A percentile compares a stretch with the other conserved stretches of the same genome.
These are phyloP conservation scores for Nothoprocta perdicaria DNA, from an alignment of 2,113 vertebrate genomes.

Conservation along the genomic window DNA sequence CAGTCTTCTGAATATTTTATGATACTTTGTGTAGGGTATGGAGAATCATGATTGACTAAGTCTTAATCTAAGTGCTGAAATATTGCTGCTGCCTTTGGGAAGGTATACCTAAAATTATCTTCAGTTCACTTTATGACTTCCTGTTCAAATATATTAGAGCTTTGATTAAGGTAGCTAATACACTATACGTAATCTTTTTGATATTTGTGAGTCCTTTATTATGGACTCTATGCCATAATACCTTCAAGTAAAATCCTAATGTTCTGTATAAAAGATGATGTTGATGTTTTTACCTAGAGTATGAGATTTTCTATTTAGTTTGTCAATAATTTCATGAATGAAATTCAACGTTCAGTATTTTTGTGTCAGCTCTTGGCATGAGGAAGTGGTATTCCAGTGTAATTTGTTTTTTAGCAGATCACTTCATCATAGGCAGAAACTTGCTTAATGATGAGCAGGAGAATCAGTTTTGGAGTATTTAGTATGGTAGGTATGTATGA, in stretches of 20 bases:
- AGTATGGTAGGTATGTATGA: not conserved
- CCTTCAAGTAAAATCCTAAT: not conserved
- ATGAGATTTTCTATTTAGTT: not conserved
- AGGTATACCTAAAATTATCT: not conserved
- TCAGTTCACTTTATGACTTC: not conserved
- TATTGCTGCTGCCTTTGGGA: not conserved
- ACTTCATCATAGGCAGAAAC: not conserved
- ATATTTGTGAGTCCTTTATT: not conserved
- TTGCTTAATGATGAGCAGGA: not conserved
- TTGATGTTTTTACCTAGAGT: not conserved
- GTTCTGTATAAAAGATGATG: not conserved
- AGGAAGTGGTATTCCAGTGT: not conserved
- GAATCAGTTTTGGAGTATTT: not conserved
- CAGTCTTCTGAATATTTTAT: not conserved
- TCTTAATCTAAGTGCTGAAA: not conserved
- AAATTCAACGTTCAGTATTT: not conserved
- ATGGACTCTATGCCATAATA: not conserved
- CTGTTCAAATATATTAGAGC: not conserved
- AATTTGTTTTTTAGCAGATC: not conserved
- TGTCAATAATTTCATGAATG: not conserved
- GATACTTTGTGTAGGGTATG: fast-evolving
- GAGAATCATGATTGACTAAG: not conserved
- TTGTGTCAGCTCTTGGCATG: not conserved
- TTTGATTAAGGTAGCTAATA: not conserved
- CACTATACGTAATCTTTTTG: not conserved